Percentiles rank a stretch among this genome's conserved stretches.
These are phyloP conservation scores for Phodopus roborovskii DNA, from an alignment of 2,113 vertebrate genomes.

Conservation along the genomic window DNA sequence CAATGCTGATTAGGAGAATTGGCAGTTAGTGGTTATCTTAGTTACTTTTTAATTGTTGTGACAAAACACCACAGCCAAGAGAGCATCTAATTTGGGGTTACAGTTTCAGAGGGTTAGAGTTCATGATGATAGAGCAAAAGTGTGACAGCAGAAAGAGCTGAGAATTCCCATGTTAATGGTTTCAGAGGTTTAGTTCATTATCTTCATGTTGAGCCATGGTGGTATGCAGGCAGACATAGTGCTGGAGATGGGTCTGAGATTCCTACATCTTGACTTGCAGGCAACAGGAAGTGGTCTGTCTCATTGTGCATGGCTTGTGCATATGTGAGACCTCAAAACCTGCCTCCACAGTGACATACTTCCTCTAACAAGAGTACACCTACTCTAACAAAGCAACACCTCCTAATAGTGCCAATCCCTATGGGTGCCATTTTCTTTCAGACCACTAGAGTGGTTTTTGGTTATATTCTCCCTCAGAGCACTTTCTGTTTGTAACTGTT, in stretches of 20 bases:
- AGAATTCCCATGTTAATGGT: background rate
- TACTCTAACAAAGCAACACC: background rate
- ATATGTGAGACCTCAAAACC: background rate
- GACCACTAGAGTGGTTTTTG: background rate
- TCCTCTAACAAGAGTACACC: background rate
- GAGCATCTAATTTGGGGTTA: background rate
- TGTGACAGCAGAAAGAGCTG: background rate
- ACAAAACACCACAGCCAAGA: background rate
- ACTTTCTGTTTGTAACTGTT: background rate
- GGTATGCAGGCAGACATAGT: background rate
- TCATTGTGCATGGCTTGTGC: background rate
- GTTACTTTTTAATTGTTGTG: background rate
- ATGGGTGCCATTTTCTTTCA: background rate
- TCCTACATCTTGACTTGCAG: background rate
- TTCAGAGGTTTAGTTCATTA: background rate
- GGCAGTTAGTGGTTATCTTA: slow-evolving; percentile 19
- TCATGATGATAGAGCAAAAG: background rate
- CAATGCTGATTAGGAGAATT: slow-evolving; percentile 37
- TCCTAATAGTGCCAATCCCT: background rate
- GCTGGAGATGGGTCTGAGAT: background rate
- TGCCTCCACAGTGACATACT: background rate
- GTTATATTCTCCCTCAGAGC: background rate
- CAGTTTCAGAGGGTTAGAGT: background rate
- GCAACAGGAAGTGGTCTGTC: background rate
- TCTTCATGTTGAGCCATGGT: background rate